phyloP scores from a whole-genome alignment of 1,140 invertebrate species.

The Aphelinus atriplicis region DNA sequence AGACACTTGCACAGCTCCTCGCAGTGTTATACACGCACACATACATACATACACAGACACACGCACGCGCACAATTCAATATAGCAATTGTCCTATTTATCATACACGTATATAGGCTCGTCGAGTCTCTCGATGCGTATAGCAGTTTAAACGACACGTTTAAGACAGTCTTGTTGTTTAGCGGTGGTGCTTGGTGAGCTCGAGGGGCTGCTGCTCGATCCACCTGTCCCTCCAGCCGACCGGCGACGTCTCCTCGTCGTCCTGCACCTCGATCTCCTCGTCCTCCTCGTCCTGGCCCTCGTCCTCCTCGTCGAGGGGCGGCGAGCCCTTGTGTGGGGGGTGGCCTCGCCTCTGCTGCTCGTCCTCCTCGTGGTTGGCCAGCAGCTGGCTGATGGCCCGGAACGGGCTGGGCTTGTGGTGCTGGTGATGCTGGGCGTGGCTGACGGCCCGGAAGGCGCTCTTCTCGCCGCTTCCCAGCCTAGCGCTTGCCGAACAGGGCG shows the following conservation, averaged over 20 bases:
- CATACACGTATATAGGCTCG: no score
- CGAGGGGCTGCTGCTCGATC: conserved; percentile 63
- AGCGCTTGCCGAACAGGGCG: background rate
- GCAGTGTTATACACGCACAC: background rate
- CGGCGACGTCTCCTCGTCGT: conserved; percentile 49
- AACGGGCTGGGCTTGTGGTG: conserved; percentile 57
- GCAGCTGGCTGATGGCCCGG: conserved; percentile 63
- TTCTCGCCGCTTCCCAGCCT: conserved; percentile 74
- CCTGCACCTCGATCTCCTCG: conserved; percentile 78
- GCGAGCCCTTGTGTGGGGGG: conserved; percentile 53
- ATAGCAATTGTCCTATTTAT: no score
- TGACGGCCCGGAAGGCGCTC: conserved; percentile 82
- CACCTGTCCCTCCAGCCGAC: conserved; percentile 59
- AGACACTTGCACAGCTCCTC: background rate
- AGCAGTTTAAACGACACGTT: no score
- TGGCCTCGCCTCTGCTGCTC: conserved; percentile 33
- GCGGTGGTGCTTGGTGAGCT: conserved; percentile 64
- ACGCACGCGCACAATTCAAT: no score
- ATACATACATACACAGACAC: background rate
- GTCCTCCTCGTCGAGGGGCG: background rate
- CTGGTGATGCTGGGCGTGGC: conserved; percentile 38
- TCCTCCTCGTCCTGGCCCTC: conserved; percentile 67
- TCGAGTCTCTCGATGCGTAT: background rate
- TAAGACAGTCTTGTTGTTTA: background rate
- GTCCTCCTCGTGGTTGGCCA: conserved; percentile 46